These are phyloP conservation scores for Grapholita molesta DNA, from an alignment of 1,140 invertebrate species.

Conservation along the genomic window DNA sequence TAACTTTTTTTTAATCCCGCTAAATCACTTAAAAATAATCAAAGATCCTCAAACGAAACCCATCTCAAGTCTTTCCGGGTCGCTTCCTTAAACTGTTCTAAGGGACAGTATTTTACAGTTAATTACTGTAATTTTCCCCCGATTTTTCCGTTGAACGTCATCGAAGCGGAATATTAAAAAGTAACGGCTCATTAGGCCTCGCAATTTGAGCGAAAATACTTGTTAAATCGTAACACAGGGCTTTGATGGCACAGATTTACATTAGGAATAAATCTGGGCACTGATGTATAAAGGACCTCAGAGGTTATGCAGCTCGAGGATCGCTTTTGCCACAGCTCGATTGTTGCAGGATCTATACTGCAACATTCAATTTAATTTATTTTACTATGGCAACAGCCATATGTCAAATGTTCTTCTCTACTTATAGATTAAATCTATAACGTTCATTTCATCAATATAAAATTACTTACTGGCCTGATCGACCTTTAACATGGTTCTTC, in stretches of 20 bases:
- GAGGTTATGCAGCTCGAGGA: constrained; percentile 1
- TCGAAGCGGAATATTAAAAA: constrained; percentile 15
- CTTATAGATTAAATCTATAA: too few relatives aligned
- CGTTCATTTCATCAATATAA: too few relatives aligned
- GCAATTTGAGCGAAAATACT: background rate
- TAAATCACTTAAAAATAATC: background rate
- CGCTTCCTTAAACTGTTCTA: background rate
- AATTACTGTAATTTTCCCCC: constrained; percentile 5
- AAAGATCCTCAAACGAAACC: background rate
- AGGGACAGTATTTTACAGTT: constrained; percentile 10
- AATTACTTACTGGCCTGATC: too few relatives aligned
- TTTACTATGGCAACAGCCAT: too few relatives aligned
- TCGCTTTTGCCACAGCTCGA: background rate
- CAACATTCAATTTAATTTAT: too few relatives aligned
- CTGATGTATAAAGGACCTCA: background rate
- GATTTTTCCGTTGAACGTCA: background rate
- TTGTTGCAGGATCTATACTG: too few relatives aligned
- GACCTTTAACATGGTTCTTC: too few relatives aligned
- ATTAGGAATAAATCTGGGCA: background rate
- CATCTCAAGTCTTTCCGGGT: background rate
- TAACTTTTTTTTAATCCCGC: background rate
- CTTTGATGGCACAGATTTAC: background rate
- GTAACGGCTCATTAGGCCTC: constrained; percentile 1
- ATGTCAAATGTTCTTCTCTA: too few relatives aligned
- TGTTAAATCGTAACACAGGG: background rate